Conservation (phyloP, 2,888 invertebrate genomes). For the Acleris literana region DNA sequence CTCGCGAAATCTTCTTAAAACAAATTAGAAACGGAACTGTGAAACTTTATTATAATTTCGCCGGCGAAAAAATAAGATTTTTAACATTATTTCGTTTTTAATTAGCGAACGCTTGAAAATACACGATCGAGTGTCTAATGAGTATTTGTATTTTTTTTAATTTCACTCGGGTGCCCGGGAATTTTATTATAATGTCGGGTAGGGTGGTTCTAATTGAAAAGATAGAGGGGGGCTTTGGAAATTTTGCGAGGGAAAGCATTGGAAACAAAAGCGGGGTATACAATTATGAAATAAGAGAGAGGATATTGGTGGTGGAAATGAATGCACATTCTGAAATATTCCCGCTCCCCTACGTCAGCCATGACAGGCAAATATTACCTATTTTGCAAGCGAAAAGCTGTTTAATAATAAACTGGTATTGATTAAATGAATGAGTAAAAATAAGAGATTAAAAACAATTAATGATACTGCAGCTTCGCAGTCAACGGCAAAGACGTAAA, state of each 20-base stretch:
- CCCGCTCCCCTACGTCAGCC: not conserved
- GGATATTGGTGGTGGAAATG: conserved; percentile 15
- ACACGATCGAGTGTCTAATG: conserved; percentile 60
- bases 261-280: conserved; percentile 22
- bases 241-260: conserved; percentile 23
- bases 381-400: not conserved
- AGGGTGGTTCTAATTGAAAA: conserved; percentile 33
- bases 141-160: conserved; percentile 46
- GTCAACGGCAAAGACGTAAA: too few species aligned
- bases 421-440: too few species aligned
- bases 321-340: conserved; percentile 16
- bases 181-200: conserved; percentile 36
- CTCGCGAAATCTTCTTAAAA: conserved; percentile 58
- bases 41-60: conserved; percentile 61
- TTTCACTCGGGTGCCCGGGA: conserved; percentile 17
- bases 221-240: conserved; percentile 27
- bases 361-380: conserved; percentile 1
- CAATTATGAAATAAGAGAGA: conserved; percentile 31
- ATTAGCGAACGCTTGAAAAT: conserved; percentile 56
- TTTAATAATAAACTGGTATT: not conserved
- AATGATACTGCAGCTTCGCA: too few species aligned
- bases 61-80: conserved; percentile 48
- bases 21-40: conserved; percentile 53
- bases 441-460: too few species aligned
- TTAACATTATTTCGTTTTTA: conserved; percentile 50